phyloP scores from a whole-genome alignment of 2,797 vertebrate genomes.

The Paramormyrops hopkinsi region DNA sequence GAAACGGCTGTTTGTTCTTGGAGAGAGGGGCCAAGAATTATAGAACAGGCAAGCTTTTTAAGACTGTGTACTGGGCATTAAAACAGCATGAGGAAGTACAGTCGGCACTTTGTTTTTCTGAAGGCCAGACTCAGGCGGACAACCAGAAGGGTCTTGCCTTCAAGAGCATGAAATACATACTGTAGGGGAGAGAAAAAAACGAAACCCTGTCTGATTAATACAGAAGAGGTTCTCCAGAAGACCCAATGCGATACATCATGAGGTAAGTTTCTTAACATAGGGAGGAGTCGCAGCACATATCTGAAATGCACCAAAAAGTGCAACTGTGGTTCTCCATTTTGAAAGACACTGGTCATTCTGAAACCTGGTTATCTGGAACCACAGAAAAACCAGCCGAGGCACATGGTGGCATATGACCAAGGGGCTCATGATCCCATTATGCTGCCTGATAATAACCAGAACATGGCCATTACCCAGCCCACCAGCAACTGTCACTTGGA shows the following conservation, averaged over 20 bases:
- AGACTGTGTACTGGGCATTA: neutral
- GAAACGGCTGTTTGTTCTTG: slow-evolving; percentile 17
- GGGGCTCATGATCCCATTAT: neutral
- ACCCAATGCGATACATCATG: neutral
- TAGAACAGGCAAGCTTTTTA: slow-evolving; percentile 18
- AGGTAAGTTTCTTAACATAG: neutral
- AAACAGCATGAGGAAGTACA: neutral
- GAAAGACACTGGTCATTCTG: neutral
- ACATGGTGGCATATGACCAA: neutral
- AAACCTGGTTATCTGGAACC: neutral
- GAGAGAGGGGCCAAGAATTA: slow-evolving; percentile 6
- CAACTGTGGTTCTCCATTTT: neutral
- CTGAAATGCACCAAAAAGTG: neutral
- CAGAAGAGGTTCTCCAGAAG: neutral
- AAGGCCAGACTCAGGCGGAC: neutral
- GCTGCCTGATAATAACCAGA: neutral
- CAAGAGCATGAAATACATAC: neutral
- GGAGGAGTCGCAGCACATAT: neutral
- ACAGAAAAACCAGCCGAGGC: neutral
- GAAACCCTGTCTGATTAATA: neutral
- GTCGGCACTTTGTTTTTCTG: neutral
- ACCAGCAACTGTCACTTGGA: neutral
- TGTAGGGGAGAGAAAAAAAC: neutral
- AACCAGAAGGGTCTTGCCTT: neutral
- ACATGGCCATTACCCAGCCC: neutral